Evolutionary conservation across 2,888 invertebrate genomes (phyloP), one percentile per base, ranked within the genome.

Genomic region (Ariolimax columbianus): DNA sequence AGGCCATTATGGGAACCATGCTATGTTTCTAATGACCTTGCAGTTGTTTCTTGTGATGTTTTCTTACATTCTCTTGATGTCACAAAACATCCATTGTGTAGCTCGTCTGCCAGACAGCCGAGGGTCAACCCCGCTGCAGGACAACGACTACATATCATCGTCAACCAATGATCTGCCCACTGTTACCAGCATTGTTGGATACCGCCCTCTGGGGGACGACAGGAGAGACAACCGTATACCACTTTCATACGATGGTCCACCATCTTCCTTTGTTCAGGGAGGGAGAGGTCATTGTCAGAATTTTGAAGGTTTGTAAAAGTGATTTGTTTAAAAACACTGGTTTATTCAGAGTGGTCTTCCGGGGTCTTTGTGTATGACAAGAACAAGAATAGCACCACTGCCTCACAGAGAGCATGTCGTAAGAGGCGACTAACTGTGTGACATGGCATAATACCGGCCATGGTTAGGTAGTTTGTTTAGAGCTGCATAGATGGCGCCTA

Each of bases 81-180:
- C 33, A n/a, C 77, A 26, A 38, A 47, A 70, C 30, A 33, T 70
- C n/a, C 70, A 23, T 78, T 47, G 14, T 80, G n/a, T 72, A 87
- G 86, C 80, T 40, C 77, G 86, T 30, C 84, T 87, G 66, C 87
- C 88, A 40, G 92, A 92, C 87, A 92, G 92, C 83, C 87, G 92
- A 77, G 92, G 92, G 0, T 91, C 92, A 3, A 92, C 92, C 7
- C 92, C 92, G 0, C 90, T 91, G 9, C 89, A 90, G 68, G 92
- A 92, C 86, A 91, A 91, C 86, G 91, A 91, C 14, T 88, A 83
- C 40, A 85, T 85, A 36, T 85, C 85, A 36, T 85, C 85, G 1
- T 85, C 85, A 14, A 85, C 85, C 38, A 85, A 85, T 77, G 85
- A 85, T 30, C 59, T 68, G 23, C 81, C 85, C 36, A 63, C 85